Base-by-base conservation (phyloP, 2,797 vertebrate species). In the Ctenosaura bakeri region DNA sequence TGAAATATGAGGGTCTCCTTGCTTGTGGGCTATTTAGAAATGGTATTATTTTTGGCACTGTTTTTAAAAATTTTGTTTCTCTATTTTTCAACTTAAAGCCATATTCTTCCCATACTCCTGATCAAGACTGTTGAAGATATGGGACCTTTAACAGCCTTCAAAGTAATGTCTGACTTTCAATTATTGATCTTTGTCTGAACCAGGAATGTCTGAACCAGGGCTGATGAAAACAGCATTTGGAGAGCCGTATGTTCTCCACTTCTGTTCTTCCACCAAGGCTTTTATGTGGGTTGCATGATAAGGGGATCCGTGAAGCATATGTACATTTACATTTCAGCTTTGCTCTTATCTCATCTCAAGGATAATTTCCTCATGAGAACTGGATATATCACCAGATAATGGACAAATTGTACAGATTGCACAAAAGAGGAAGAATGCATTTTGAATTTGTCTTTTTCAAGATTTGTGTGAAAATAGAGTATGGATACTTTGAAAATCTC, bases 31-130 rank as follows among this genome's bases (percentile, higher is more conserved):
- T 85, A 14, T 22, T 69, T 79, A 73, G 50, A 91, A 29, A 71
- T 18, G 13, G 38, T 83, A 56, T 87, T 93, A 84, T 74, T 56
- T 29, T 52, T 89, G 77, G 62, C 13, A 79, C 18, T 1, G 79
- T 46, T 52, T 82, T 88, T 88, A n/a, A 2, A 46, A 80, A 0
- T 10, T 74, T 78, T 62, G 12, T 0, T 73, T 62, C 54, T 83
- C 26, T 42, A 54, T 10, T 38, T 90, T 80, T 89, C 3, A 4
- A 56, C 26, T 24, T 8, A 77, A 46, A 4, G 24, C 1, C 7
- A 71, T 46, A 2, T 71, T 85, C 32, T 86, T 84, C 20, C 59
- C 35, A 0, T 0, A 0, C 54, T 24, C 1, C 46, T 1, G 54
- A 29, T 73, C 5, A 38, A 74, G 35, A 83, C 85, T 82, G n/a